phyloP scores from a whole-genome alignment of 2,797 vertebrate genomes.

The Hyperoplus immaculatus region DNA sequence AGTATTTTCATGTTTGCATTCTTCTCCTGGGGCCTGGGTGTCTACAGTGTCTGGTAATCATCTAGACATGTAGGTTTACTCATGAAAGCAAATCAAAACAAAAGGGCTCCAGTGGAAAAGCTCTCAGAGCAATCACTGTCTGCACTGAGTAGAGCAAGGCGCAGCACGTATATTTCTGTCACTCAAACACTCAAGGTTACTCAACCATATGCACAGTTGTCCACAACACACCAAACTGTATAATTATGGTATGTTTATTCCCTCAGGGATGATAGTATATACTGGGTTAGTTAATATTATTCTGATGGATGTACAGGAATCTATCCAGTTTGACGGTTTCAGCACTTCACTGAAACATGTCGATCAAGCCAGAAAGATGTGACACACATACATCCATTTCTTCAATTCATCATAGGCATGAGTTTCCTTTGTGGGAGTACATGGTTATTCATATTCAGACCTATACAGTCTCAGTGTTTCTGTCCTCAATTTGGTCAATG shows the following conservation, averaged over 20 bases:
- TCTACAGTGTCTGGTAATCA: constrained; percentile 53
- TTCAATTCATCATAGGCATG: constrained; percentile 10
- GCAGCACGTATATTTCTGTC: constrained; percentile 14
- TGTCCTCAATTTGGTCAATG: constrained; percentile 52
- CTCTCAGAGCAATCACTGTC: constrained; percentile 46
- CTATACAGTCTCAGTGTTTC: constrained; percentile 31
- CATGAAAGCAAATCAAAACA: constrained; percentile 56
- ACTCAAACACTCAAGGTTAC: not conserved
- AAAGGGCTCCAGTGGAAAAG: constrained; percentile 56
- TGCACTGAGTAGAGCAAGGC: constrained; percentile 50
- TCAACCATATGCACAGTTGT: not conserved
- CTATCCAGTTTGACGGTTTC: constrained; percentile 1
- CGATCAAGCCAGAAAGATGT: constrained; percentile 30
- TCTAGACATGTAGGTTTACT: constrained; percentile 59
- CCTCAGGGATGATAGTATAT: not conserved
- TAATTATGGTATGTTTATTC: not conserved
- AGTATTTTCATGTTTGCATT: constrained; percentile 55
- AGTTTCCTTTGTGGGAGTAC: constrained; percentile 23
- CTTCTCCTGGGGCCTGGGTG: constrained; percentile 28
- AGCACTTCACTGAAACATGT: constrained; percentile 15
- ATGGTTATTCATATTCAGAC: constrained; percentile 54
- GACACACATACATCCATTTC: not conserved
- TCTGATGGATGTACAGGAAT: constrained; percentile 5
- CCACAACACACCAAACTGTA: not conserved
- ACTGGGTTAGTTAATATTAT: not conserved